phyloP scores from a whole-genome alignment of 92 coral and sea anemone species.

The Zoanthus gigantus region DNA sequence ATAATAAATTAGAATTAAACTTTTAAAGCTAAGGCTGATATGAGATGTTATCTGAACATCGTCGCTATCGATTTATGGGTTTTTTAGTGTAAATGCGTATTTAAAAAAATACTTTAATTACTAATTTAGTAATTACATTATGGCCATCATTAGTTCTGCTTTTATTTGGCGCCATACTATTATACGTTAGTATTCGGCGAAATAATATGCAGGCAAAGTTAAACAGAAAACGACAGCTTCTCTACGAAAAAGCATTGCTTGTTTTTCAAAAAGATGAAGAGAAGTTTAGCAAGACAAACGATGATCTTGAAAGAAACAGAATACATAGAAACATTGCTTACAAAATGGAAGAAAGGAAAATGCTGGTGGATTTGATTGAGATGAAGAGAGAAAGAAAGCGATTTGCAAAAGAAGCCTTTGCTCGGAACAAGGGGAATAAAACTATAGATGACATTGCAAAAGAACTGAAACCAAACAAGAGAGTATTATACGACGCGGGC shows the following conservation, averaged over 20 bases:
- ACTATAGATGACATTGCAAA: constrained; percentile 87
- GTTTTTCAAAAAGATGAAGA: constrained; percentile 78
- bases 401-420: constrained; percentile 75
- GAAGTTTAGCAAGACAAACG: constrained; percentile 54
- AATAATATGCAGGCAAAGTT: constrained; percentile 60
- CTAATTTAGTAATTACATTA: too few species aligned
- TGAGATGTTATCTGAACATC: too few species aligned
- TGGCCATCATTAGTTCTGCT: too few species aligned
- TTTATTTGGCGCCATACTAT: too few species aligned
- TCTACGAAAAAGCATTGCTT: constrained; percentile 84
- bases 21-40: too few species aligned
- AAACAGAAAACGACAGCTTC: constrained; percentile 76
- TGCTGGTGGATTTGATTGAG: constrained; percentile 73
- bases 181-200: not conserved
- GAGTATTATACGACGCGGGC: constrained; percentile 50
- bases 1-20: too few species aligned
- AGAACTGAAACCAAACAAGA: constrained; percentile 69
- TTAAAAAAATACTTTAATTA: too few species aligned
- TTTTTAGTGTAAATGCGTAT: too few species aligned
- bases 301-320: constrained; percentile 67
- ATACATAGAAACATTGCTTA: constrained; percentile 76
- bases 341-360: constrained; percentile 75
- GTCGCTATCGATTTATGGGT: too few species aligned
- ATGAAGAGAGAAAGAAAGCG: constrained; percentile 72
- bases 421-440: constrained; percentile 61